Evolutionary conservation across 1,140 invertebrate genomes (phyloP).

Genomic region (Leptinotarsa lineolata): DNA sequence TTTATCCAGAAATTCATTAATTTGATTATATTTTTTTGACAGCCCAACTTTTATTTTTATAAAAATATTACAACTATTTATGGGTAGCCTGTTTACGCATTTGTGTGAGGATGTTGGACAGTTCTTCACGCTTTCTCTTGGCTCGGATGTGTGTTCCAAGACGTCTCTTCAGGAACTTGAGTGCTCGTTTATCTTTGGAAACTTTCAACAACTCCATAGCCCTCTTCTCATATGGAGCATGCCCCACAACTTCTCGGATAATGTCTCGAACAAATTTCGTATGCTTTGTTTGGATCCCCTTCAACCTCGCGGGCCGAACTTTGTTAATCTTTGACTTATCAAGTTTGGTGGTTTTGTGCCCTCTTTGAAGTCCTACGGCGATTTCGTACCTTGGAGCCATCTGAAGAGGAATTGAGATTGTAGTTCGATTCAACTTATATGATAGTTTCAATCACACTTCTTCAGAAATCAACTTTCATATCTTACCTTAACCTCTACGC

Average conservation of each 20-base stretch:
- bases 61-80: constrained; percentile 55
- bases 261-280: constrained; percentile 95
- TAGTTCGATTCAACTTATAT: no score
- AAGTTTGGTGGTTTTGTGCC: constrained; percentile 94
- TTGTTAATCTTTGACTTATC: constrained; percentile 72
- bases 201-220: constrained; percentile 99
- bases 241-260: constrained; percentile 94
- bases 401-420: neutral
- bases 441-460: no score
- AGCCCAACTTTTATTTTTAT: neutral
- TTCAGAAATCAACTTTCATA: no score
- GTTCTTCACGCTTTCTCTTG: constrained; percentile 98
- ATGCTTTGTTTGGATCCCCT: constrained; percentile 92
- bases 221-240: constrained; percentile 98
- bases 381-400: constrained; percentile 81
- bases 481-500: no score
- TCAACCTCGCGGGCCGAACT: constrained; percentile 82
- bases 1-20: no score
- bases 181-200: constrained; percentile 96
- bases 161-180: constrained; percentile 98
- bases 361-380: constrained; percentile 90
- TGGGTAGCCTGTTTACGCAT: constrained; percentile 89
- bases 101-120: constrained; percentile 89
- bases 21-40: no score
- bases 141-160: constrained; percentile 94